Evolutionary conservation across 2,113 vertebrate species (phyloP).

Genomic region (Trematomus loennbergii): DNA sequence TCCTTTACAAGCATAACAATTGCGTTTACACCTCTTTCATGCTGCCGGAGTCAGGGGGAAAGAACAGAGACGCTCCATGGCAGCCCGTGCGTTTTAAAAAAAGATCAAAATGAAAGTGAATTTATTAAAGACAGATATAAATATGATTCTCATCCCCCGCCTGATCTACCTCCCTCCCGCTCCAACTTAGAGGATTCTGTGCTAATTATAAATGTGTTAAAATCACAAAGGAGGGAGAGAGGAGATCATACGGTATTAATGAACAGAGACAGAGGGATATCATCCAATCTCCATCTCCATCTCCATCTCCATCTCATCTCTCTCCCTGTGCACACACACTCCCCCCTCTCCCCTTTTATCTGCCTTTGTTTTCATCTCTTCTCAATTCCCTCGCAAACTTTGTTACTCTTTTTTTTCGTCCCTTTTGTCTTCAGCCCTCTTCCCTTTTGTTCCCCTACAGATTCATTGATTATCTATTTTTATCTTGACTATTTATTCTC

Average conservation of each 20-base stretch:
- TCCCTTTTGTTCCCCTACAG: conserved; percentile 23
- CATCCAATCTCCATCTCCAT: conserved; percentile 71
- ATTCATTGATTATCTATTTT: conserved; percentile 59
- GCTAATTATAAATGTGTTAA: conserved; percentile 85
- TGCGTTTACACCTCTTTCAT: conserved; percentile 62
- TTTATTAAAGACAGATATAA: conserved; percentile 81
- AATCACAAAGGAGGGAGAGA: conserved; percentile 81
- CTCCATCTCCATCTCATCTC: conserved; percentile 69
- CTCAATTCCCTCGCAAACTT: conserved; percentile 56
- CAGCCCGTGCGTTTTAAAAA: conserved; percentile 65
- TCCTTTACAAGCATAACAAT: conserved; percentile 74
- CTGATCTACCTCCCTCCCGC: conserved; percentile 15
- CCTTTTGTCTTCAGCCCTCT: conserved; percentile 57
- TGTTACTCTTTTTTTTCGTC: conserved; percentile 48
- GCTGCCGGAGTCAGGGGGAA: conserved; percentile 59
- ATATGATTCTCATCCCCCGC: conserved; percentile 65
- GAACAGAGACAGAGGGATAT: conserved; percentile 82
- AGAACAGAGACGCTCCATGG: conserved; percentile 44
- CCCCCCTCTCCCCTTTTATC: conserved; percentile 48
- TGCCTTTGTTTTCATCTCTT: conserved; percentile 61
- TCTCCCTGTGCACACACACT: conserved; percentile 55
- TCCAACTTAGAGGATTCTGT: conserved; percentile 73
- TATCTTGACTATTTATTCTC: conserved; percentile 36
- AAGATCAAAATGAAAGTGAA: conserved; percentile 82
- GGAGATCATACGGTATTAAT: conserved; percentile 84